phyloP scores from a whole-genome alignment of 2,797 vertebrate genomes.

The Sphenodon punctatus region DNA sequence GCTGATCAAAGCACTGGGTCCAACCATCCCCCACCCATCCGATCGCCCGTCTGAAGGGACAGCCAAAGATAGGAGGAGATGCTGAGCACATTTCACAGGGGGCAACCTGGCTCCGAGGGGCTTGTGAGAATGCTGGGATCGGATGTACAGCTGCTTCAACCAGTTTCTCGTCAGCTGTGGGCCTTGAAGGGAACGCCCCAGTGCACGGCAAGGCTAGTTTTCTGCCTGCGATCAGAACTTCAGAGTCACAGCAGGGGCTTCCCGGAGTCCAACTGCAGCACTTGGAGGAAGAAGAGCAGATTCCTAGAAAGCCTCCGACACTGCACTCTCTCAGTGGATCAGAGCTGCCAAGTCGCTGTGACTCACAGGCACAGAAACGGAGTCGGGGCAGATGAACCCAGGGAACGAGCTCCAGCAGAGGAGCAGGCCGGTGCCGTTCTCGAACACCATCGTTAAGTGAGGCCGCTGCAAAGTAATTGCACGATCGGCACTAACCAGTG shows the following conservation, averaged over 20 bases:
- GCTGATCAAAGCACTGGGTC: too few species aligned
- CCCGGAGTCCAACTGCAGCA: accelerated
- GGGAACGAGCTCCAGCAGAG: accelerated
- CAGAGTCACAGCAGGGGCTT: constrained; percentile 13
- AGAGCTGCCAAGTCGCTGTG: accelerated
- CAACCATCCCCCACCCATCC: too few species aligned
- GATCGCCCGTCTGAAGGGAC: too few species aligned
- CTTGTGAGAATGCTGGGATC: background rate
- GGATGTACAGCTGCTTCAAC: background rate
- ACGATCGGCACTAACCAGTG: accelerated
- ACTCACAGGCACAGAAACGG: accelerated
- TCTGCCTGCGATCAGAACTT: background rate
- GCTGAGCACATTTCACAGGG: background rate
- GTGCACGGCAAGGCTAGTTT: accelerated
- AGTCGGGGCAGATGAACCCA: background rate
- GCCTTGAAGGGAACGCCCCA: background rate
- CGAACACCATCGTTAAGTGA: background rate
- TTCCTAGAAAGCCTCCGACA: background rate
- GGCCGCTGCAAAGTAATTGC: accelerated
- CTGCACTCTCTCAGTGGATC: accelerated
- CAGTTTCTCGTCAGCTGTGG: accelerated
- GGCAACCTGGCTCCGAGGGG: background rate
- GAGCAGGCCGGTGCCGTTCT: accelerated
- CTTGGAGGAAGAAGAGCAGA: background rate
- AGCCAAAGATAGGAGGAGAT: too few species aligned